Evolutionary conservation across 2,113 vertebrate genomes (phyloP), one percentile per base, ranked within the genome.

Genomic region (Sarotherodon lohbergeri): DNA sequence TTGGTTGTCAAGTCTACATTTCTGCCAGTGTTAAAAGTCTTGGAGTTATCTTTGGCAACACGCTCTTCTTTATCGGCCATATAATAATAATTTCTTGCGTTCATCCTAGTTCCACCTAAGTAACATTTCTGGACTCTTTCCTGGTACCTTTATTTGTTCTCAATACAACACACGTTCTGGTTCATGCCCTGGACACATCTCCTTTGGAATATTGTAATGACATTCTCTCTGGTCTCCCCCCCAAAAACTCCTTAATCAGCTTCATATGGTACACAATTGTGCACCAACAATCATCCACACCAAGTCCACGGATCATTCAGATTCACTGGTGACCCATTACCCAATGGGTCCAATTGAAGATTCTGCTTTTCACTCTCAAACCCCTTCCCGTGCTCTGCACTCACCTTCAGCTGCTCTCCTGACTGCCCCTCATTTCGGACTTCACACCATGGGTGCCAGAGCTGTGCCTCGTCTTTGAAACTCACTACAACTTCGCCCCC

Each of bases 321-420:
- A 36, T 39, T 39, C 61, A 39, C 19, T 66, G 34, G 34, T 39
- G 19, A 36, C 61, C 34, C 61, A 66, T 39, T 66, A 39, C 19
- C 34, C 61, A 66, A 1, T 36, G 61, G 17, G 34, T 66, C 36
- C 36, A 71, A 41, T 4, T 24, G n/a, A 71, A 71, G 36, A 71
- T 43, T 43, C 7, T 71, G n/a, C 66, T 71, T 4, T 22, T 41
- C 4, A 71, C 0, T 0, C 5, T 71, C n/a, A 24, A 14, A 43
- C 66, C 12, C 36, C 66, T 24, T 43, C 2, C 66, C 8, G n/a
- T 43, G 7, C 63, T 39, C 10, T 66, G 17, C 27, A 11, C 61
- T 66, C 61, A n/a, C 7, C 61, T 7, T 66, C 6, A 66, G 63
- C 63, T 22, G 22, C 19, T 41, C 11, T 68, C 34, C 34, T 68